A percentile compares a stretch with the other conserved stretches of the same genome.
Conservation (phyloP, 2,888 invertebrate species). For the Steinernema scapterisci region DNA sequence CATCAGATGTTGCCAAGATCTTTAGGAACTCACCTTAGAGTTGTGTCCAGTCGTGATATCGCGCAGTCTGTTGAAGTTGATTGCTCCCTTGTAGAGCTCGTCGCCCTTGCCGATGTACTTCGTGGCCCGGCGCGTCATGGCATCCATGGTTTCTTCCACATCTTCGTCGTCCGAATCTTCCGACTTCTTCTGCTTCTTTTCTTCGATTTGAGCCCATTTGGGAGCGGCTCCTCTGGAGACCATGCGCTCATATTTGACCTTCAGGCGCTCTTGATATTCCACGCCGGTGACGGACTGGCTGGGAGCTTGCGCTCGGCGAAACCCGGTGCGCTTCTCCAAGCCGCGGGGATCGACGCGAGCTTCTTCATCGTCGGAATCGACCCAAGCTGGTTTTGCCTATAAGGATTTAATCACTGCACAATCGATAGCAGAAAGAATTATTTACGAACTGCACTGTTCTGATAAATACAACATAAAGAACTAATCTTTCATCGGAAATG, state of each 20-base stretch:
- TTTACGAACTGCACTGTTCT: too few relatives aligned
- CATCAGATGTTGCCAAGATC: neutral
- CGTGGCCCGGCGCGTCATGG: conserved; percentile 2
- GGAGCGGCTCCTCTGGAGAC: neutral
- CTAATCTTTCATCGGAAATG: too few relatives aligned
- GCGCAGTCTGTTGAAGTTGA: neutral
- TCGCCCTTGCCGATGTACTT: conserved; percentile 16
- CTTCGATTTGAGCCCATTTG: neutral
- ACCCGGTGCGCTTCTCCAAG: neutral
- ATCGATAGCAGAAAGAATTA: too few relatives aligned
- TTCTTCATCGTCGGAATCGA: conserved; percentile 13
- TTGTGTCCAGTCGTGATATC: conserved; percentile 6
- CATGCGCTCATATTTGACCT: conserved; percentile 7
- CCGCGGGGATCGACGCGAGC: neutral
- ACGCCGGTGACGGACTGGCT: neutral
- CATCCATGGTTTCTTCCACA: conserved; percentile 3
- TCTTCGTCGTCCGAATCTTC: conserved; percentile 17
- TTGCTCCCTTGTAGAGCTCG: neutral
- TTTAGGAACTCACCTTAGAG: neutral
- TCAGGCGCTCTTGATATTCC: conserved; percentile 16
- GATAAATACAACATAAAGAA: too few relatives aligned
- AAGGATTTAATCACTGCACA: too few relatives aligned
- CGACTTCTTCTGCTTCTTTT: neutral
- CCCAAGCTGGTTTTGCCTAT: conserved; percentile 25
- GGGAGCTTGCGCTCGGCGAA: neutral